phyloP scores from a whole-genome alignment of 2,113 vertebrate genomes.

The Hypomesus transpacificus region DNA sequence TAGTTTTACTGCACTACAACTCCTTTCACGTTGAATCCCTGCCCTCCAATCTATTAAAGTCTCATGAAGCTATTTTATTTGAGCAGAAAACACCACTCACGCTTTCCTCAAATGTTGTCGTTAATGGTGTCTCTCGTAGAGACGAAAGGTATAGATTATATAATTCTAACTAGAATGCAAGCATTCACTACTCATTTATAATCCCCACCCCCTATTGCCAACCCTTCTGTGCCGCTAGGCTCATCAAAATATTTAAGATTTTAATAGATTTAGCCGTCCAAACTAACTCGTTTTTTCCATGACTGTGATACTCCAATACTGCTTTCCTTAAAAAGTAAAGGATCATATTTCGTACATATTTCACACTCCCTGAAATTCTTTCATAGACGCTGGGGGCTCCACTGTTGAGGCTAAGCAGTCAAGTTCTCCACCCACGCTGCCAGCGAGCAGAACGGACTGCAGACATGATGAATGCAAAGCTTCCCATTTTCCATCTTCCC shows the following conservation, averaged over 20 bases:
- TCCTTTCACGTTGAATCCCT: constrained; percentile 13
- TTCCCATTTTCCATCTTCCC: constrained; percentile 2
- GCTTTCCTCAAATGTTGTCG: no score
- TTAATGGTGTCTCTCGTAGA: no score
- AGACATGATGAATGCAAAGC: constrained; percentile 5
- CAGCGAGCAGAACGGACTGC: neutral
- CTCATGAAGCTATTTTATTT: constrained; percentile 6
- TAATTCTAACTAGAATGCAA: no score
- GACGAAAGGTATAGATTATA: no score
- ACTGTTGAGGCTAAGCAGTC: constrained; percentile 51
- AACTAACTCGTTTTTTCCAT: constrained; percentile 38
- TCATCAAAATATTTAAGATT: constrained; percentile 4
- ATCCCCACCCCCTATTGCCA: no score
- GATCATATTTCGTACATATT: constrained; percentile 50
- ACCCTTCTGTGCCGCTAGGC: no score
- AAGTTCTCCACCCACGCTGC: constrained; percentile 31
- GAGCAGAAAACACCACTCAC: constrained; percentile 7
- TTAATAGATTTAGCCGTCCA: constrained; percentile 21
- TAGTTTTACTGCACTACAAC: neutral
- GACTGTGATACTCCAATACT: constrained; percentile 31
- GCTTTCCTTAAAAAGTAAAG: constrained; percentile 53
- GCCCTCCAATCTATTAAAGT: constrained; percentile 7
- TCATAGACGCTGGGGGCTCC: constrained; percentile 47
- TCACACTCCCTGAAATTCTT: constrained; percentile 61
- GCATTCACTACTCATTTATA: no score